Evolutionary conservation across 2,797 vertebrate species (phyloP).

Genomic region (Spinus pinus): DNA sequence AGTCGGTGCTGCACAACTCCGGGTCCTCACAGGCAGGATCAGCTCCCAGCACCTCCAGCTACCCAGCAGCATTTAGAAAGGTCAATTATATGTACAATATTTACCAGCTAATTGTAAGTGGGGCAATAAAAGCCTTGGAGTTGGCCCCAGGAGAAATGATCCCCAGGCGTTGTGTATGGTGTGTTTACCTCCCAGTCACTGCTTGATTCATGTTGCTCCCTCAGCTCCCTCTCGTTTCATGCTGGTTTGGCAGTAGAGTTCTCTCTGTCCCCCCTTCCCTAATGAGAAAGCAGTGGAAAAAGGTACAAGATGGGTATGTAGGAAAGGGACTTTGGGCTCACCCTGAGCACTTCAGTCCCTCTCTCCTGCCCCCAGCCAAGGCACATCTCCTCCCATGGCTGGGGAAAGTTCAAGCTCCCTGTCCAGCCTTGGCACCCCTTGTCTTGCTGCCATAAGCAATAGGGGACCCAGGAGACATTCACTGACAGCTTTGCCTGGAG

Average conservation of each 20-base stretch:
- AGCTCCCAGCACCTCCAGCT: conserved; percentile 7
- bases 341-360: not conserved
- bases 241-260: not conserved
- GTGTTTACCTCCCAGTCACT: not conserved
- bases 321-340: not conserved
- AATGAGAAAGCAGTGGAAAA: not conserved
- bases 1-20: not conserved
- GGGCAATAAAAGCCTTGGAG: not conserved
- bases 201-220: not conserved
- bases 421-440: not conserved
- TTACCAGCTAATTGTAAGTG: conserved; percentile 8
- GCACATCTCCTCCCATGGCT: not conserved
- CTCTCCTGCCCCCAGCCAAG: not conserved
- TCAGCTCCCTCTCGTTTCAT: not conserved
- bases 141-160: not conserved
- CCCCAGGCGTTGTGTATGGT: not conserved
- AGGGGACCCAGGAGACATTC: not conserved
- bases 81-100: not conserved
- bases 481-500: not conserved
- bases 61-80: conserved; percentile 11
- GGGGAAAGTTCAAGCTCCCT: conserved; percentile 18
- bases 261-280: not conserved
- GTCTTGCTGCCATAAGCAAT: not conserved
- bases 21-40: not conserved
- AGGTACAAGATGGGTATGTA: fast-evolving